Conservation (phyloP, 2,113 vertebrate species). For the Platysteira castanea region DNA sequence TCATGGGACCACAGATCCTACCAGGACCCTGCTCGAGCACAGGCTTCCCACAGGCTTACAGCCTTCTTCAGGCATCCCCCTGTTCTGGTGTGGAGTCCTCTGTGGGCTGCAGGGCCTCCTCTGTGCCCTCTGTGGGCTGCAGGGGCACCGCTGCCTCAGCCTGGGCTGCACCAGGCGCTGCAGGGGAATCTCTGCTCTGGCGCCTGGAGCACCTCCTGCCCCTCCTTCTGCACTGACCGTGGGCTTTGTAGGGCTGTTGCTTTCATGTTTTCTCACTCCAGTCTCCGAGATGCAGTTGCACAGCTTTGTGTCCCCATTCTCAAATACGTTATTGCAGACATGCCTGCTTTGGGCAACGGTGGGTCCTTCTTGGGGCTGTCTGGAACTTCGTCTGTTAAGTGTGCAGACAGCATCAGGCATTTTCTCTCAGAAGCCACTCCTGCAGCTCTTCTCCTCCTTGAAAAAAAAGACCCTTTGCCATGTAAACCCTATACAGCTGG, state of each 20-base stretch:
- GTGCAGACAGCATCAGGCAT: background rate
- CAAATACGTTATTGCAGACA: background rate
- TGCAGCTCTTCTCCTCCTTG: background rate
- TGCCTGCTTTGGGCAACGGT: accelerated
- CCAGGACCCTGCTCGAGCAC: background rate
- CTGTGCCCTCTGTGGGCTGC: background rate
- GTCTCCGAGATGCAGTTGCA: background rate
- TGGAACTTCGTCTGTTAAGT: background rate
- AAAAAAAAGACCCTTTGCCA: background rate
- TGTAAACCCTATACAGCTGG: accelerated
- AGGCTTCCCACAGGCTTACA: background rate
- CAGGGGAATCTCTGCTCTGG: background rate
- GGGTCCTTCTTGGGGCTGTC: background rate
- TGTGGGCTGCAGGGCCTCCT: background rate
- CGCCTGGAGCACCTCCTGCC: accelerated
- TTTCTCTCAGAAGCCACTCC: background rate
- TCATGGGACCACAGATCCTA: accelerated
- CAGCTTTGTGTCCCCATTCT: background rate
- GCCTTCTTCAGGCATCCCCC: background rate
- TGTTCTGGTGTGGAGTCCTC: background rate
- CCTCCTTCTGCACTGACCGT: background rate
- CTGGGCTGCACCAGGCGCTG: accelerated
- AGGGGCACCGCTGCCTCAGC: background rate
- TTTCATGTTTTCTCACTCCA: background rate
- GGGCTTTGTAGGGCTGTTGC: background rate